These are phyloP conservation scores for Prosapia bicincta DNA, from an alignment of 2,888 invertebrate genomes.

Conservation along the genomic window DNA sequence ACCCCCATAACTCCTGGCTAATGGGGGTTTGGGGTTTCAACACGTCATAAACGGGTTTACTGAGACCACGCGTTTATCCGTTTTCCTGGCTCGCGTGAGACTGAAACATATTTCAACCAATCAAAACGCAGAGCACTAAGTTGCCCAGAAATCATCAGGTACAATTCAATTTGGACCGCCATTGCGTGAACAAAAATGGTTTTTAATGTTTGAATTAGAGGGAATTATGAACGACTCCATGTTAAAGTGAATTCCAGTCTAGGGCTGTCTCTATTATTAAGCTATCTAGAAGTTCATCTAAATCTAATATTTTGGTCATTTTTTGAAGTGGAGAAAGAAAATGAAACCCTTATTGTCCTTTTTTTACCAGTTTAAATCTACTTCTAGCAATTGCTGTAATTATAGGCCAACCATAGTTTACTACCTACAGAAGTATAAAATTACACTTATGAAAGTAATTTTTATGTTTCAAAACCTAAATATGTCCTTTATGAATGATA, in stretches of 20 bases:
- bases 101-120: not conserved
- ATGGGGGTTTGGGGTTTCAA: not conserved
- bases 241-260: not conserved
- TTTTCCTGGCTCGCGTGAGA: not conserved
- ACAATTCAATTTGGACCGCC: not conserved
- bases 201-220: not conserved
- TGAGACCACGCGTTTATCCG: not conserved
- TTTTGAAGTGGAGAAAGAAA: too few species aligned
- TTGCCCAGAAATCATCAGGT: not conserved
- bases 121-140: not conserved
- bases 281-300: not conserved
- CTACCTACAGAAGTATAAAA: too few species aligned
- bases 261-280: not conserved
- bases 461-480: too few species aligned
- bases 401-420: too few species aligned
- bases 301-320: too few species aligned
- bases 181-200: constrained; percentile 1
- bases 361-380: too few species aligned
- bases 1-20: not conserved
- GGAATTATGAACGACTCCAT: not conserved
- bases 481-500: too few species aligned
- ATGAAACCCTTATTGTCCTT: too few species aligned
- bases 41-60: not conserved
- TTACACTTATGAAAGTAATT: too few species aligned
- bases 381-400: too few species aligned